These are phyloP conservation scores for Stomorhina lunata DNA, from an alignment of 2,888 invertebrate genomes.

Conservation along the genomic window DNA sequence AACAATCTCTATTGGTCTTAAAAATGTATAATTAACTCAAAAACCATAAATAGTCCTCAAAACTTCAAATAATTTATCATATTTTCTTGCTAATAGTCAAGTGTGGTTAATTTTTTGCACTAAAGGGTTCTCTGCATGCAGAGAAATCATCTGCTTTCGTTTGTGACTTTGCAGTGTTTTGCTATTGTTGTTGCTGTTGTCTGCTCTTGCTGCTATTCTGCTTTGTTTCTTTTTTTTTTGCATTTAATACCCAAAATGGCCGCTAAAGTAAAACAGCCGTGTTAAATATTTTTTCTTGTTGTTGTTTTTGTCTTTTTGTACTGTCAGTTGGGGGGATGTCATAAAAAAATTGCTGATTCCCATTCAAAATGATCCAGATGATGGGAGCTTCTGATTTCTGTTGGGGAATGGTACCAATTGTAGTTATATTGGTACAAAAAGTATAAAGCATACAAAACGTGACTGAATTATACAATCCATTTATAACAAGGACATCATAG, in stretches of 20 bases:
- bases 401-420: background rate
- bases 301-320: background rate
- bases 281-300: conserved; percentile 42
- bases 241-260: conserved; percentile 76
- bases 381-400: background rate
- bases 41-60: no score
- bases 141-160: no score
- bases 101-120: conserved; percentile 11
- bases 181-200: conserved; percentile 29
- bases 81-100: background rate
- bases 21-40: no score
- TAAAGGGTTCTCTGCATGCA: conserved; percentile 49
- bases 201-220: conserved; percentile 37
- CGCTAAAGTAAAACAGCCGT: conserved; percentile 70
- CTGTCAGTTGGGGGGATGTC: conserved; percentile 30
- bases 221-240: conserved; percentile 48
- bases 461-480: conserved; percentile 3
- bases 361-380: background rate
- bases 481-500: background rate
- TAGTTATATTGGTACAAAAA: background rate
- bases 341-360: conserved; percentile 20
- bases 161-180: conserved; percentile 21
- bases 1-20: no score
- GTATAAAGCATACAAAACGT: background rate
- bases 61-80: no score